Evolutionary conservation across 2,797 vertebrate species (phyloP).

Genomic region (Micromesistius poutassou): DNA sequence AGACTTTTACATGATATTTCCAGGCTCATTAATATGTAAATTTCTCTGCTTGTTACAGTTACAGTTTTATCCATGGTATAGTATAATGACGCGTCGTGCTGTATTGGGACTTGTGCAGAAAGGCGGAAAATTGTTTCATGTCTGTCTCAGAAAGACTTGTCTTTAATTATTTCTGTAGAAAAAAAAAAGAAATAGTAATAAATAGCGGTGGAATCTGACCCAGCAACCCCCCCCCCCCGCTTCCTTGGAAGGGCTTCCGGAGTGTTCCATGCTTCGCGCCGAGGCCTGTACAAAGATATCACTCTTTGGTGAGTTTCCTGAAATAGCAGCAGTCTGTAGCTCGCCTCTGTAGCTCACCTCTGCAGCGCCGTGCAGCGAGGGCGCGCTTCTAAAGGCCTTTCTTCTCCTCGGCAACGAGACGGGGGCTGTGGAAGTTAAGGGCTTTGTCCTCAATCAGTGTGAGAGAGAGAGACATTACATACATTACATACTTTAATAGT

Average conservation of each 20-base stretch:
- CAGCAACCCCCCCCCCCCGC: neutral
- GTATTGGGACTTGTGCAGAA: too few relatives aligned
- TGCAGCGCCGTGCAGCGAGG: neutral
- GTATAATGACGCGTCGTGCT: too few relatives aligned
- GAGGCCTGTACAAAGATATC: too few relatives aligned
- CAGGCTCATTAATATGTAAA: conserved; percentile 40
- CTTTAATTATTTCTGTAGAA: neutral
- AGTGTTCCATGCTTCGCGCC: neutral
- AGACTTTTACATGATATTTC: conserved; percentile 38
- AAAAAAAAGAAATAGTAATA: neutral
- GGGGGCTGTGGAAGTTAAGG: conserved; percentile 22
- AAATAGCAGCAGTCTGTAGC: conserved; percentile 20
- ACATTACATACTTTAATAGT: too few relatives aligned
- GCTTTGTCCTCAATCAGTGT: conserved; percentile 38
- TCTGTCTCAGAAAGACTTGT: neutral
- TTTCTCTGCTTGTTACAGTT: conserved; percentile 9
- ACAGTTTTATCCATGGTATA: neutral
- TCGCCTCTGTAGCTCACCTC: conserved; percentile 24
- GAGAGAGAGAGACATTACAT: conserved; percentile 24
- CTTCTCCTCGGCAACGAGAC: conserved; percentile 44
- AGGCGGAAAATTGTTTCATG: neutral
- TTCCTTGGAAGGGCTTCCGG: too few relatives aligned
- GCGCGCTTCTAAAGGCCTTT: conserved; percentile 28
- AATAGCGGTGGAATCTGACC: neutral
- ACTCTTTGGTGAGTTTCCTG: neutral